A percentile compares a stretch with the other conserved stretches of the same genome.
These are phyloP conservation scores for Dicyrtomina minuta DNA, from an alignment of 2,888 invertebrate genomes.

Conservation along the genomic window DNA sequence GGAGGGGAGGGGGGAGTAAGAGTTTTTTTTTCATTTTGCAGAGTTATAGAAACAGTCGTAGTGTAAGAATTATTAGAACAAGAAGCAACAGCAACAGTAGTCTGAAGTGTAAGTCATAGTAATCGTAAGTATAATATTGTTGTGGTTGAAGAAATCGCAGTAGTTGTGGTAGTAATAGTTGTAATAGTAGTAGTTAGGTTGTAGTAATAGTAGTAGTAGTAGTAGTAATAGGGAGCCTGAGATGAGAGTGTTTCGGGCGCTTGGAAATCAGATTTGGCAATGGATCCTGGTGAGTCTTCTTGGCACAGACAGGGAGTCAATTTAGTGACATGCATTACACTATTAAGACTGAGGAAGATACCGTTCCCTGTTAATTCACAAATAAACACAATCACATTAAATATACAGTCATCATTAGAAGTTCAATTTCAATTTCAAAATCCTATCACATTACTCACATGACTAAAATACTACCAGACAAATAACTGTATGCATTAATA, in stretches of 20 bases:
- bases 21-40: conserved; percentile 3
- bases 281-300: conserved; percentile 47
- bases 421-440: too few relatives aligned
- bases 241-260: conserved; percentile 36
- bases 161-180: conserved; percentile 20
- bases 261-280: conserved; percentile 48
- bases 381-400: conserved; percentile 25
- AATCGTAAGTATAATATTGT: conserved; percentile 24
- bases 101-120: neutral
- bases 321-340: conserved; percentile 42
- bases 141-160: conserved; percentile 29
- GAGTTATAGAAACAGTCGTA: neutral
- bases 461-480: too few relatives aligned
- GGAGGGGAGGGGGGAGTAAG: neutral
- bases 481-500: too few relatives aligned
- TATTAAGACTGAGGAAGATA: conserved; percentile 50
- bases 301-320: conserved; percentile 48
- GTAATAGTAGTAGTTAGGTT: conserved; percentile 28
- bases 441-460: too few relatives aligned
- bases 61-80: conserved; percentile 8
- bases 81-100: neutral
- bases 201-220: conserved; percentile 30
- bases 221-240: conserved; percentile 34
- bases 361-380: conserved; percentile 44
- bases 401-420: neutral